Evolutionary conservation across 2,113 vertebrate species (phyloP), one percentile per base, ranked within the genome.

Genomic region (Acrocephalus kingi): DNA sequence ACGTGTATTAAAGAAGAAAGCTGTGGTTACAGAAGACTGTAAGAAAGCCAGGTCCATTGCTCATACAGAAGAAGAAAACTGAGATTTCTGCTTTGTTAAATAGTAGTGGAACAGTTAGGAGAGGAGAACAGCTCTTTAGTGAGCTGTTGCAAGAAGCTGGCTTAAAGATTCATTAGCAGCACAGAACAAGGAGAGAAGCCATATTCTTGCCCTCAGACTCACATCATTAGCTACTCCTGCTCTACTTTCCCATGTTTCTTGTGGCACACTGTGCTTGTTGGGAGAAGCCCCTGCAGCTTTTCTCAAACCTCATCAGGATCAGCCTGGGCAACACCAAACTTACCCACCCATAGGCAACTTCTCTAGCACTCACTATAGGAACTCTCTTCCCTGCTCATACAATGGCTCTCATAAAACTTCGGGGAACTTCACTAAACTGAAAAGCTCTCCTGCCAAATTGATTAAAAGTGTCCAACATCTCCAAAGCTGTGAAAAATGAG

Each of bases 391-490:
- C 27, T 63, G 39, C 56, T 49, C 14, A 7, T 24, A 15, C 13
- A 37, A 6, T 0, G 0, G 27, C 21, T 73, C 15, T 59, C 33
- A 75, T 17, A 37, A 75, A 59, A 49, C 27, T 58, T 45, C 0
- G 0, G 16, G 39, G 51, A 81, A 15, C 11, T 69, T 68, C 9
- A 15, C 6, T 25, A 6, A 13, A 55, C 58, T 66, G 25, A 41
- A 76, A 90, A 90, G 33, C 9, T n/a, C 7, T 55, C 21, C 52
- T 46, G 35, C 33, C 23, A 62, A 30, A 56, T 48, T 48, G 21
- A 2, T 76, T 64, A 39, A 33, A 91, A 84, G 45, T 16, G 12
- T 22, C 19, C 30, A 86, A 5, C n/a, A 49, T 66, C 33, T 84
- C 28, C 25, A 63, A 87, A 78, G 21, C 28, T 49, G 8, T n/a